Conservation (phyloP, 2,113 vertebrate species). For the Anhinga anhinga region DNA sequence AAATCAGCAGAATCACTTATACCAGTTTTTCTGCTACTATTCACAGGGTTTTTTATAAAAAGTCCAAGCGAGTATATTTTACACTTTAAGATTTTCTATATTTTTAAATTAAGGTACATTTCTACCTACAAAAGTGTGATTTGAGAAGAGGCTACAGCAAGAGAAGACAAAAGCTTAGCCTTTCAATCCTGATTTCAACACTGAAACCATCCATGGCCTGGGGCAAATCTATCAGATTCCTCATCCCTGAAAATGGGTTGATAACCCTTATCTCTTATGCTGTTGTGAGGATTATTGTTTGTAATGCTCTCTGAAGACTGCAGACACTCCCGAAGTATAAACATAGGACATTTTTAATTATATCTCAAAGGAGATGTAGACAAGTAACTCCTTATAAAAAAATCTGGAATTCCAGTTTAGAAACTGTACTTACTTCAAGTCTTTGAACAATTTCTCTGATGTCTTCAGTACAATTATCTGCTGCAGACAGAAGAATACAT, state of each 20-base stretch:
- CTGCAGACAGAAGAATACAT: constrained; percentile 88
- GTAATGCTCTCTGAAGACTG: neutral
- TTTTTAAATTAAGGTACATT: neutral
- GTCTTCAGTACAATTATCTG: constrained; percentile 87
- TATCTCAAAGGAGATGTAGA: neutral
- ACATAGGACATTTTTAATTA: neutral
- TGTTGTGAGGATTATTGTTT: neutral
- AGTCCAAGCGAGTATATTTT: neutral
- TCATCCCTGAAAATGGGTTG: neutral
- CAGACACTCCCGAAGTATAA: neutral
- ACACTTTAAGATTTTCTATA: neutral
- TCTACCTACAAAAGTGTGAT: neutral
- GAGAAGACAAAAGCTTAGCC: neutral
- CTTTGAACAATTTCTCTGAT: constrained; percentile 91
- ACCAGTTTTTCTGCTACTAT: neutral
- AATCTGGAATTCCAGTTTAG: neutral
- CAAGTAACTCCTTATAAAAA: neutral
- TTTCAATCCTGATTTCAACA: neutral
- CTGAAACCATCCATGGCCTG: neutral
- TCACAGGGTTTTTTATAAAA: neutral
- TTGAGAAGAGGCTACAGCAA: neutral
- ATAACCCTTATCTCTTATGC: neutral
- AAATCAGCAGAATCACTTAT: neutral
- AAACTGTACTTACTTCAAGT: constrained; percentile 83
- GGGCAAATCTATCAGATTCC: neutral